Evolutionary conservation across 1,140 invertebrate species (phyloP), one percentile per base, ranked within the genome.

Genomic region (Aphelinus atriplicis): DNA sequence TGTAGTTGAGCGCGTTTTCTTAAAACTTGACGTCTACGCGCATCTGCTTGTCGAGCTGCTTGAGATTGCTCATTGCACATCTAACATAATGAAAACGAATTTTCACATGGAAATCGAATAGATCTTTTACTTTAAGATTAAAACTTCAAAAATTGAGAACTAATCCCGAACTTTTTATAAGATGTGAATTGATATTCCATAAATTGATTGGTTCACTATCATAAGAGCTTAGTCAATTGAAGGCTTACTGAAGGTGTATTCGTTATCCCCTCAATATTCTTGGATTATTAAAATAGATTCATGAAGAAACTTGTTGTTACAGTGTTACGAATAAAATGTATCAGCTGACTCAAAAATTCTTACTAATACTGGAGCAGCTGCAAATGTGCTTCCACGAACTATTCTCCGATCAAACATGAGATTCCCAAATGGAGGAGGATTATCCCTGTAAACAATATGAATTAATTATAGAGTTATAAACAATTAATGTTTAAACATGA

Each of bases 381-480:
- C 90, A 84, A 92, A 93, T 60, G 94, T 95, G 83, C 92, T 95
- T 77, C 95, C 95, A 78, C 95, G 90, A 75, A 94, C 91, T 74
- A 96, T 92, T 76, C 95, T 89, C 81, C 91, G 91, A 84, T 97
- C 95, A 86, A 92, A 94, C 94, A 96, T 96, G 80, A 96, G 90
- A 88, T 96, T 95, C 74, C 91, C 89, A 84, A 92, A 92, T 7
- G 90, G 89, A 83, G 90, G 80, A 77, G 78, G 78, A 73, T 85
- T 84, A 80, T 89, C 87, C 61, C 88, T 89, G 83, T 7, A 85
- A 86, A 71, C 73, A 55, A 77, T 63, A 77, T 6, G 66, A 67
- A 70, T 74, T 46, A 71, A 57, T 26, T 26, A 26, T 26, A 26
- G 26, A 26, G 26, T 26, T 26, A 26, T 26, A 26, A 26, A 26